Base-by-base conservation (phyloP, 1,140 invertebrate species). In the Parasteatoda tepidariorum region DNA sequence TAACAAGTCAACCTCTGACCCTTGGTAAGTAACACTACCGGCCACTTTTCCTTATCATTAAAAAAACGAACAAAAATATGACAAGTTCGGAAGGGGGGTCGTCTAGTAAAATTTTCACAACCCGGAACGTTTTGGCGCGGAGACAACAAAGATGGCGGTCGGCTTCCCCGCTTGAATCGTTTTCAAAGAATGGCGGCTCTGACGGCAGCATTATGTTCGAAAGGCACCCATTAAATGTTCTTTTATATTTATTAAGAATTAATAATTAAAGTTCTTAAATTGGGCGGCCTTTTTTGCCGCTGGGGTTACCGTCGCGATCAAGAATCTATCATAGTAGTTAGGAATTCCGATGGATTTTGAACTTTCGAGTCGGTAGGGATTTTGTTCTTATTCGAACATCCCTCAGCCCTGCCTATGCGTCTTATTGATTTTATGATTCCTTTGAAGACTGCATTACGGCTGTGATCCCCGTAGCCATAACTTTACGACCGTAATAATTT, bases 401-500 rank as follows among this genome's bases (percentile, higher is more conserved):
- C 38, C 70, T 33, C 57, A 0, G 30, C 22, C 57, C 55, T 74
- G 22, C 59, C 76, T 66, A 67, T 79, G 78, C 78, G 67, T 82
- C 59, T 38, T 82, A 82, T 82, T 71, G 78, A 82, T 82, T 82
- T 82, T 82, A 82, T 82, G 78, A 71, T 70, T n/a, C 67, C n/a
- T 82, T 82, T 82, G 78, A 82, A 54, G 78, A 82, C 78, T 82
- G 78, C 78, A 78, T 82, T 61, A 82, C 78, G 24, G 30, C 55
- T 67, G 75, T 48, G 64, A 79, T 67, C 64, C 38, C 64, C 75
- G 67, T 59, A 71, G 78, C 66, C 55, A 71, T 82, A 82, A 82
- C 78, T 82, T 82, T 70, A 70, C 76, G 78, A 82, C 31, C 55
- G 48, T 28, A 18, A 54, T 70, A 71, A 82, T 79, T 68, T 68